These are phyloP conservation scores for Margaritifera margaritifera DNA, from an alignment of 2,888 invertebrate genomes.

Conservation along the genomic window DNA sequence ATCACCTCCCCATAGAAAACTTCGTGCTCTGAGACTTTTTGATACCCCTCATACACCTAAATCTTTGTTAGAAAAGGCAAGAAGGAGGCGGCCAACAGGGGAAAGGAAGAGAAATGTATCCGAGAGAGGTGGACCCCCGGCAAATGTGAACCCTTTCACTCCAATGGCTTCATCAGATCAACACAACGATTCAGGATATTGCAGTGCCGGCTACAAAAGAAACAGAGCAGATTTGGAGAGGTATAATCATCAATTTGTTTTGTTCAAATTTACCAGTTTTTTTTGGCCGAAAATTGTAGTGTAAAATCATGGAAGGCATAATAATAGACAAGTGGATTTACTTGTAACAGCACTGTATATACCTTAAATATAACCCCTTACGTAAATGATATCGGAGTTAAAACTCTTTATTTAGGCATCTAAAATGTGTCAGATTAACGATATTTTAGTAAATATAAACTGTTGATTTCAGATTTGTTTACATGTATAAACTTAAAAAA, in stretches of 20 bases:
- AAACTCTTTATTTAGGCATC: too few species aligned
- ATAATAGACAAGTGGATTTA: too few species aligned
- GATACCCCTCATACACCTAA: conserved; percentile 91
- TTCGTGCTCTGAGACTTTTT: conserved; percentile 79
- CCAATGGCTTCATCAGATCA: conserved; percentile 43
- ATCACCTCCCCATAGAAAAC: conserved; percentile 75
- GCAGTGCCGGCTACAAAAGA: conserved; percentile 81
- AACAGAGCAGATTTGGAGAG: conserved; percentile 76
- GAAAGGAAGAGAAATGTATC: conserved; percentile 30
- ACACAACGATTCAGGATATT: conserved; percentile 39
- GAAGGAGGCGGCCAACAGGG: conserved; percentile 43
- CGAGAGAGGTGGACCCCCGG: conserved; percentile 24
- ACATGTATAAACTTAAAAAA: too few species aligned
- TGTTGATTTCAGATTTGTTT: too few species aligned
- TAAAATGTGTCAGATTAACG: too few species aligned
- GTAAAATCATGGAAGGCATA: too few species aligned
- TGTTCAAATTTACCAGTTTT: too few species aligned
- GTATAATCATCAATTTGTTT: too few species aligned
- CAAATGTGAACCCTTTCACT: conserved; percentile 87
- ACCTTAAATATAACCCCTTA: too few species aligned
- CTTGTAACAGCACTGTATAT: too few species aligned
- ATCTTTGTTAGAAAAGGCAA: conserved; percentile 81
- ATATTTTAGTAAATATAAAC: too few species aligned
- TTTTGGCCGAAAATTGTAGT: neutral
- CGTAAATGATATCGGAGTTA: too few species aligned